Base-by-base conservation (phyloP, 2,888 invertebrate genomes). In the Cephus spinipes region DNA sequence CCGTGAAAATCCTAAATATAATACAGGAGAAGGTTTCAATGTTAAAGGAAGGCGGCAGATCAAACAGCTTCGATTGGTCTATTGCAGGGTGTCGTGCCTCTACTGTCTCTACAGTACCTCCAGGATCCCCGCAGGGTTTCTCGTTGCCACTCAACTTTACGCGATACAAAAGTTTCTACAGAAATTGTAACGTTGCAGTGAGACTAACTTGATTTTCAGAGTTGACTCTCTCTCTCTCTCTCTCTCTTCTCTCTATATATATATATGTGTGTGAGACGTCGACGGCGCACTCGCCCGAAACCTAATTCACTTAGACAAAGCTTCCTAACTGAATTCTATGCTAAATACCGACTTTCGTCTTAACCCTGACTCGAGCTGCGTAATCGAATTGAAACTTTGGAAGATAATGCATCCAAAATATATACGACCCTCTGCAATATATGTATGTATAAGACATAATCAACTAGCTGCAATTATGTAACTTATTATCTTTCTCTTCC, bases 321-420 rank as follows among this genome's bases (percentile, higher is more conserved):
- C 85, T 85, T 82, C 84, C 78, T 87, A 88, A 89, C 86, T 87
- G 83, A 84, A 89, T 89, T 87, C 82, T 84, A 82, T 82, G 86
- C 85, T 88, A 85, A 88, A 88, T 88, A 85, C 85, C 80, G 87
- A 89, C 87, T 87, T 89, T 87, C 84, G 83, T 83, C 84, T 85
- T 86, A 84, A 81, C 82, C 83, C 82, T 68, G 71, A 74, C 77
- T 74, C 79, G 73, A n/a, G 35, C 35, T n/a, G n/a, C 77, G 80
- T 83, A 83, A 83, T 83, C 83, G 79, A 83, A 82, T 83, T 81
- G 74, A 82, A 83, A 83, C 79, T 83, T 83, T 80, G 68, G 31
- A 73, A 76, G 79, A 82, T 78, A 80, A 82, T 33, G 76, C 32
- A 68, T 71, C 35, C n/a, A 32, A 55, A 31, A 31, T 32, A 23